These are phyloP conservation scores for Lordiphosa stackelbergi DNA, from an alignment of 1,140 invertebrate species.

Conservation along the genomic window DNA sequence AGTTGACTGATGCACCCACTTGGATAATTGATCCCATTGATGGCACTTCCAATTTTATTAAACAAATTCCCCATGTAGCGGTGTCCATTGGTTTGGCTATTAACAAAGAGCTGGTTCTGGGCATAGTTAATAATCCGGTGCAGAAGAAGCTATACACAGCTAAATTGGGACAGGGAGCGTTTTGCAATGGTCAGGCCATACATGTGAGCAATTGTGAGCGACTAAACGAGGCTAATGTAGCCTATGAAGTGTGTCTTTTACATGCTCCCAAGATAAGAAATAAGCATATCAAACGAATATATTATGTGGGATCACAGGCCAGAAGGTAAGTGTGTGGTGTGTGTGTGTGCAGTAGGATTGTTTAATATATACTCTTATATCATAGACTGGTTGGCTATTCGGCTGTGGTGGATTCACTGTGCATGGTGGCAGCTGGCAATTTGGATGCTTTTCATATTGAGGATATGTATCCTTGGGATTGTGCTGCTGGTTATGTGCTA, in stretches of 20 bases:
- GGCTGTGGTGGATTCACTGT: slow-evolving; percentile 79
- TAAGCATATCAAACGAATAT: slow-evolving; percentile 74
- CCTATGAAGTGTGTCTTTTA: slow-evolving; percentile 68
- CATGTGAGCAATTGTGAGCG: slow-evolving; percentile 61
- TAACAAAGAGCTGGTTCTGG: slow-evolving; percentile 82
- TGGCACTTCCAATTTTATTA: slow-evolving; percentile 86
- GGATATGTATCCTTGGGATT: slow-evolving; percentile 85
- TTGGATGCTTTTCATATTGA: slow-evolving; percentile 87
- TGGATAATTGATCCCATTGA: slow-evolving; percentile 93
- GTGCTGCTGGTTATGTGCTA: slow-evolving; percentile 84
- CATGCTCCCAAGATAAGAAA: slow-evolving; percentile 60
- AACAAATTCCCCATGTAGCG: slow-evolving; percentile 81
- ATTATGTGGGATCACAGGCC: slow-evolving; percentile 57
- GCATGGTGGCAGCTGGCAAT: slow-evolving; percentile 84
- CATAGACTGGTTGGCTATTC: slow-evolving; percentile 61
- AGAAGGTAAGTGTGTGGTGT: slow-evolving; percentile 46
- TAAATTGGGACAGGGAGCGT: slow-evolving; percentile 84
- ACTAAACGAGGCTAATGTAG: slow-evolving; percentile 70
- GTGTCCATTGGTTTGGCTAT: slow-evolving; percentile 83
- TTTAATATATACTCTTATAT: not conserved
- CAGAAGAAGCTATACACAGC: slow-evolving; percentile 85
- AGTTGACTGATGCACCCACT: slow-evolving; percentile 87
- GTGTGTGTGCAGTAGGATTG: too few relatives aligned
- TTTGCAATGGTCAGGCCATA: slow-evolving; percentile 83
- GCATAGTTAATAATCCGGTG: slow-evolving; percentile 88